A percentile compares a stretch with the other conserved stretches of the same genome.
These are phyloP conservation scores for Thalassaphorura encarpata DNA, from an alignment of 1,140 invertebrate species.

Conservation along the genomic window DNA sequence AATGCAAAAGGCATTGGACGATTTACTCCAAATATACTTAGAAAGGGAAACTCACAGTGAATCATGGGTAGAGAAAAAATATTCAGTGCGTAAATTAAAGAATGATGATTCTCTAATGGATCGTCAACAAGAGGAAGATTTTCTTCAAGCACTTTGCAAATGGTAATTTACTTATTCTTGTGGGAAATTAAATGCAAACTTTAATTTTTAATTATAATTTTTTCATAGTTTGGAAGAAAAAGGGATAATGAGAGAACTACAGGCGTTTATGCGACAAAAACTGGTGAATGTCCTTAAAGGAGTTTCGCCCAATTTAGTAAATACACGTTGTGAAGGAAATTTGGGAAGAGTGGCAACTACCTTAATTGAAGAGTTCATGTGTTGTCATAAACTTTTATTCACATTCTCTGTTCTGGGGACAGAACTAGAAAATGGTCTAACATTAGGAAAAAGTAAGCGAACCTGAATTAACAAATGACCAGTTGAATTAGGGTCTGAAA, in stretches of 20 bases:
- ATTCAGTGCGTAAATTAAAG: too few relatives aligned
- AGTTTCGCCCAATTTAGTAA: conserved; percentile 20
- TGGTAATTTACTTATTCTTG: neutral
- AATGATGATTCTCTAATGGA: neutral
- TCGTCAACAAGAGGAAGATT: conserved; percentile 1
- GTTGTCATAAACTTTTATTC: conserved; percentile 25
- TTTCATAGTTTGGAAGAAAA: conserved; percentile 21
- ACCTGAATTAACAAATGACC: too few relatives aligned
- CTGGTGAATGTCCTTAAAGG: conserved; percentile 22
- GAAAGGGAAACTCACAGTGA: neutral
- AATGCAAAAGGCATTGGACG: conserved; percentile 7
- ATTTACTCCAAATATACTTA: conserved; percentile 1
- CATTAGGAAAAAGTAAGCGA: too few relatives aligned
- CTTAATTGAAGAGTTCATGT: conserved; percentile 29
- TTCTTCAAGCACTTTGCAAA: neutral
- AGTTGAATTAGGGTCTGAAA: too few relatives aligned
- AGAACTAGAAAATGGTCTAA: too few relatives aligned
- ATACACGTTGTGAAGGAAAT: neutral
- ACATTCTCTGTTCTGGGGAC: conserved; percentile 23
- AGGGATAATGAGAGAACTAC: conserved; percentile 24
- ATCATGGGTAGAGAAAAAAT: neutral
- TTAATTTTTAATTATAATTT: neutral
- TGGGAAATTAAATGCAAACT: neutral
- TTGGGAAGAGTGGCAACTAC: conserved; percentile 4
- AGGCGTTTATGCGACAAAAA: conserved; percentile 25